These are phyloP conservation scores for Siniperca chuatsi DNA, from an alignment of 2,113 vertebrate genomes.

Conservation along the genomic window DNA sequence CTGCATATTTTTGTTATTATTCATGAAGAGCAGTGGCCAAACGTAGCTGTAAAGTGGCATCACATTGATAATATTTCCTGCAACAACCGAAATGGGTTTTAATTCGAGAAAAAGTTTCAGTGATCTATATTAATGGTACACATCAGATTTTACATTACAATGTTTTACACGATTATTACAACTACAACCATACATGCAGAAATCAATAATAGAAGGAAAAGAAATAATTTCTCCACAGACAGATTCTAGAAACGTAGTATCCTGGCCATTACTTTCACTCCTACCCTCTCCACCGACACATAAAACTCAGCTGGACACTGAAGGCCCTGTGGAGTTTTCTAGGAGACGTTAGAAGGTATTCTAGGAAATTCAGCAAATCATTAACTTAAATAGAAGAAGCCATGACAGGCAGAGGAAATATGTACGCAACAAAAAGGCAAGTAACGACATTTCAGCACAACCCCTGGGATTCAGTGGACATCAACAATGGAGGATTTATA, in stretches of 20 bases:
- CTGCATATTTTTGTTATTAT: not conserved
- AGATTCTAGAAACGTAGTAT: not conserved
- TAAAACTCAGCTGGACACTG: conserved; percentile 46
- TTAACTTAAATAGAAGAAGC: not conserved
- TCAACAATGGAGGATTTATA: conserved; percentile 16
- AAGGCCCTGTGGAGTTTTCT: conserved; percentile 25
- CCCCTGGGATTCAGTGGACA: conserved; percentile 1
- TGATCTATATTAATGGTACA: not conserved
- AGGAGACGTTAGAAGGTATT: conserved; percentile 33
- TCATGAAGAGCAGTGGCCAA: not conserved
- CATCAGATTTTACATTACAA: not conserved
- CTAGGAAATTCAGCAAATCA: conserved; percentile 17
- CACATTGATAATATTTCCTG: not conserved
- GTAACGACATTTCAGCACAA: conserved; percentile 13
- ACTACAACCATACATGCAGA: not conserved
- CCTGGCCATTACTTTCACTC: not conserved
- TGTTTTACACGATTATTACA: not conserved
- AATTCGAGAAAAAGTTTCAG: not conserved
- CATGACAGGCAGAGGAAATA: not conserved
- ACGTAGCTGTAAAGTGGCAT: not conserved
- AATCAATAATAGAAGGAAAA: not conserved
- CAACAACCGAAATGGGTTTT: not conserved
- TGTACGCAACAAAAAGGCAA: not conserved
- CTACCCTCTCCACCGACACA: conserved; percentile 26
- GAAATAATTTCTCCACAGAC: not conserved